phyloP scores from a whole-genome alignment of 2,888 invertebrate species.

The Eremobia ochroleuca region DNA sequence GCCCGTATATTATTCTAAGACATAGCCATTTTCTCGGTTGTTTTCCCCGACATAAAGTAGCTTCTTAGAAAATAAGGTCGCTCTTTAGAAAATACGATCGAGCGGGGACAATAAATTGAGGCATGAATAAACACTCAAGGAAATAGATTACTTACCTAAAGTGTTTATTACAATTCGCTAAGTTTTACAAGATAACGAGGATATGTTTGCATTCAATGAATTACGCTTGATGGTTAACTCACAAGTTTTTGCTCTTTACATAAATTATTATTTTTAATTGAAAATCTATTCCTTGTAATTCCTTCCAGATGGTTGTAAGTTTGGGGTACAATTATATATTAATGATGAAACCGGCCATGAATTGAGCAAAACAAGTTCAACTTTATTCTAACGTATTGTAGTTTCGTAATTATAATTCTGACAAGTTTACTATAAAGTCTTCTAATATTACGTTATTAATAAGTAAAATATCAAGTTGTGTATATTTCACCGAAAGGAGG shows the following conservation, averaged over 20 bases:
- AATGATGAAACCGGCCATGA: neutral
- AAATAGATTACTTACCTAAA: conserved; percentile 76
- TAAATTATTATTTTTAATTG: neutral
- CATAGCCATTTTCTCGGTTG: conserved; percentile 74
- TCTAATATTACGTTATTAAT: conserved; percentile 35
- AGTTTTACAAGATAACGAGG: conserved; percentile 4
- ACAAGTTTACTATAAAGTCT: neutral
- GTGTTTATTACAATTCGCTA: conserved; percentile 51
- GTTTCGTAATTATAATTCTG: conserved; percentile 10
- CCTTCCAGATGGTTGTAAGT: neutral
- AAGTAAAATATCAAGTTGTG: conserved; percentile 21
- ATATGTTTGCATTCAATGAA: neutral
- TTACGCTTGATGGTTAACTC: neutral
- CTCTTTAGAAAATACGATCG: conserved; percentile 80
- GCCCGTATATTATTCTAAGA: conserved; percentile 74
- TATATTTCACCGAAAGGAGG: conserved; percentile 29
- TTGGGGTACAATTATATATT: neutral
- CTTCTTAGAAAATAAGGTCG: conserved; percentile 79
- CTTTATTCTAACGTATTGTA: neutral
- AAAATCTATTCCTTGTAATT: neutral
- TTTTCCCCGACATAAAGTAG: conserved; percentile 77
- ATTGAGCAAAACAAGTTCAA: conserved; percentile 5
- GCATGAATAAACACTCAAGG: conserved; percentile 80
- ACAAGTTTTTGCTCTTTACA: neutral
- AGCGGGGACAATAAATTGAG: conserved; percentile 80